Conservation (phyloP, 2,888 invertebrate species). For the Lottia scabra region DNA sequence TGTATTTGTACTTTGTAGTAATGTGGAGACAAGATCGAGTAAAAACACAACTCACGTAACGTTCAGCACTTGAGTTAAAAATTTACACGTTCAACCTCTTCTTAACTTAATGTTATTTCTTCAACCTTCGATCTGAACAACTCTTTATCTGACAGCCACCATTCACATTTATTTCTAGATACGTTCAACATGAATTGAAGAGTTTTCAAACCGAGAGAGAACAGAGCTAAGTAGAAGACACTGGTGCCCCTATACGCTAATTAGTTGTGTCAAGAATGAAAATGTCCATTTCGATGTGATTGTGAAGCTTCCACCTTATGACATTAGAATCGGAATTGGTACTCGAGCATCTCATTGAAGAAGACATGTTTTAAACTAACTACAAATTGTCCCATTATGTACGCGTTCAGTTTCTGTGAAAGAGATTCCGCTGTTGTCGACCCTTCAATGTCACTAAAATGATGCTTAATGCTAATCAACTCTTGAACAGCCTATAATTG, state of each 20-base stretch:
- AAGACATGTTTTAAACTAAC: conserved; percentile 22
- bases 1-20: no score
- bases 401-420: conserved; percentile 15
- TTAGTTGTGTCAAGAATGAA: conserved; percentile 6
- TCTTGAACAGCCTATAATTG: conserved; percentile 19
- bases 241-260: conserved; percentile 6
- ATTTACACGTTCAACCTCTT: not conserved
- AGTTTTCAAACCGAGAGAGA: conserved; percentile 4
- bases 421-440: conserved; percentile 16
- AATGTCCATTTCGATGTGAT: conserved; percentile 1
- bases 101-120: conserved; percentile 4
- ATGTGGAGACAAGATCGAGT: no score
- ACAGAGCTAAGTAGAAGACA: conserved; percentile 1
- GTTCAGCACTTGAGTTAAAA: not conserved
- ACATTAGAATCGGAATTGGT: conserved; percentile 10
- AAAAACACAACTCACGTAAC: conserved; percentile 4
- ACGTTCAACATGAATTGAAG: not conserved
- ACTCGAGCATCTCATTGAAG: conserved; percentile 11
- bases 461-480: conserved; percentile 16
- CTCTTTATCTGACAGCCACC: not conserved
- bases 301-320: conserved; percentile 6
- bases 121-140: not conserved
- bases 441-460: conserved; percentile 9
- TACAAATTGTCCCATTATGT: conserved; percentile 21
- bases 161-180: not conserved